phyloP scores from a whole-genome alignment of 2,113 vertebrate species.

The Labeo rohita region DNA sequence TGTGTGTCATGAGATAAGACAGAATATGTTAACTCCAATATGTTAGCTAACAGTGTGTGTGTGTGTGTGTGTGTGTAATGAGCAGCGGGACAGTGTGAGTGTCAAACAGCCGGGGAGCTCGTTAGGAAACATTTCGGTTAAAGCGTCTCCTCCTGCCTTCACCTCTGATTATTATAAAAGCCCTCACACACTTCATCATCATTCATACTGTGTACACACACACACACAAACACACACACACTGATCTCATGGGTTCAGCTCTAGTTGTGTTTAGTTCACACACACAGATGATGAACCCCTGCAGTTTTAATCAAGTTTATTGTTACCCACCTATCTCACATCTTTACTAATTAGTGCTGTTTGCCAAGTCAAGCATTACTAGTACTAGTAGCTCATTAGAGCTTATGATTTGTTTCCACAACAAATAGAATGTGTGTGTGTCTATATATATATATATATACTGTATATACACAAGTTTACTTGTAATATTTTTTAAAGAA shows the following conservation, averaged over 20 bases:
- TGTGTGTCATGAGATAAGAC: background rate
- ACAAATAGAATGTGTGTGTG: too few species aligned
- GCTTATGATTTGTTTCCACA: background rate
- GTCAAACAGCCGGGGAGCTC: conserved; percentile 37
- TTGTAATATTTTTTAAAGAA: too few species aligned
- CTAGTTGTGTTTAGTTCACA: background rate
- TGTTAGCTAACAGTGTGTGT: background rate
- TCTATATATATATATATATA: too few species aligned
- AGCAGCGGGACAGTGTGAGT: background rate
- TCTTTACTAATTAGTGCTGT: background rate
- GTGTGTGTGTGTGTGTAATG: background rate
- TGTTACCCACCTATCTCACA: background rate
- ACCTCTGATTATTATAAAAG: conserved; percentile 43
- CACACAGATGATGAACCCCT: background rate
- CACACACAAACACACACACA: conserved; percentile 15
- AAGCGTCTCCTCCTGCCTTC: conserved; percentile 30
- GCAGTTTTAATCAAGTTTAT: background rate
- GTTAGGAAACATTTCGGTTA: conserved; percentile 41
- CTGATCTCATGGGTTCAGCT: too few species aligned
- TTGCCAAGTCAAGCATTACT: background rate
- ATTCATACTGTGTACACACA: conserved; percentile 34
- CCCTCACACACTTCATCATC: conserved; percentile 34
- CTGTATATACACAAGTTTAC: too few species aligned
- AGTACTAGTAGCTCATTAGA: background rate
- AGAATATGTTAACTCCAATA: background rate